Conservation (phyloP, 2,888 invertebrate species). For the Hartigia nigra region DNA sequence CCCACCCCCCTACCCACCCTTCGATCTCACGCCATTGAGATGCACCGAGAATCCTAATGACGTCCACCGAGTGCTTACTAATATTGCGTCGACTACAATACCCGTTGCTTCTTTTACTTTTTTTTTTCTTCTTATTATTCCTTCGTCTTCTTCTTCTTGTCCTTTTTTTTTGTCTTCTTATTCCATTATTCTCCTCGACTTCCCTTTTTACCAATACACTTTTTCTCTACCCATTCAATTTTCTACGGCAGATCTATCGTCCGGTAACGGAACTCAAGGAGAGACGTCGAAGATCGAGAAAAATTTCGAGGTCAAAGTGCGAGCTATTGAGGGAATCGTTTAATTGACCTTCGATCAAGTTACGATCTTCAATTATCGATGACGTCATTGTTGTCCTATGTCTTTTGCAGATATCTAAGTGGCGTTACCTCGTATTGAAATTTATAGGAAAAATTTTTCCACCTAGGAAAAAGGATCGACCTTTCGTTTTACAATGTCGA, state of each 20-base stretch:
- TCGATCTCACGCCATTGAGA: constrained; percentile 9
- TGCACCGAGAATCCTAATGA: constrained; percentile 19
- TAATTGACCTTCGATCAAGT: not conserved
- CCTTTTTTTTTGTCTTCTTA: not conserved
- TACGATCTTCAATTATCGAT: too few species aligned
- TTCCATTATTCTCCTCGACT: not conserved
- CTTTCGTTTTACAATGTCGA: too few species aligned
- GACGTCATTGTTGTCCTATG: not conserved
- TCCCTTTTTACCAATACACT: not conserved
- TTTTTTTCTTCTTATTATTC: not conserved
- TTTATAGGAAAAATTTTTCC: too few species aligned
- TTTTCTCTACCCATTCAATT: not conserved
- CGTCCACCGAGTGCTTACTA: constrained; percentile 14
- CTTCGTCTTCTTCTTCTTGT: not conserved
- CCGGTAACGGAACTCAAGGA: not conserved
- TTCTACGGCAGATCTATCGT: not conserved
- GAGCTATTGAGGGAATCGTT: not conserved
- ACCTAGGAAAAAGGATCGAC: too few species aligned
- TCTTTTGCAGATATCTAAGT: not conserved
- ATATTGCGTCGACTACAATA: constrained; percentile 7
- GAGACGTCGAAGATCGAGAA: not conserved
- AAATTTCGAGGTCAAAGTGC: not conserved
- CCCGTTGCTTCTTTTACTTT: not conserved
- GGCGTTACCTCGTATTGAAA: not conserved
- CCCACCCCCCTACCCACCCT: not conserved